Evolutionary conservation across 2,888 invertebrate species (phyloP).

Genomic region (Parapristionchus giblindavisi): DNA sequence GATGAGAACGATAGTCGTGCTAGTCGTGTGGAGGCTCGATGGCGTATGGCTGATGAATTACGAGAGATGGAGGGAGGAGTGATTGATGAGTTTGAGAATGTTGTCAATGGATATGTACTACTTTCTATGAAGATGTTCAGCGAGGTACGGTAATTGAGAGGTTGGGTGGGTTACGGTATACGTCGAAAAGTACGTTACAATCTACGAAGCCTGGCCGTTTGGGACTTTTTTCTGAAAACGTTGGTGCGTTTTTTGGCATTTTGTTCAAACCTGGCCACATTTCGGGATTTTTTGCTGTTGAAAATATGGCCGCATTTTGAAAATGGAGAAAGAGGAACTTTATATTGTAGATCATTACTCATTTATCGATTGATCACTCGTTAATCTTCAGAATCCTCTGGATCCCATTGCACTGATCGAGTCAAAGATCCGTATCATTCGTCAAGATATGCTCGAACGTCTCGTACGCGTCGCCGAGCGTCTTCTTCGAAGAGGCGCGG

Average conservation of each 20-base stretch:
- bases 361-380: too few species aligned
- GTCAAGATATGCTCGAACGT: conserved; percentile 18
- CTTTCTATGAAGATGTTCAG: conserved; percentile 79
- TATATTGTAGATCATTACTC: too few species aligned
- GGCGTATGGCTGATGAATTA: conserved; percentile 53
- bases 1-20: too few species aligned
- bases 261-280: too few species aligned
- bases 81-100: conserved; percentile 75
- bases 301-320: too few species aligned
- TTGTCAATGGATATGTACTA: conserved; percentile 83
- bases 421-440: neutral
- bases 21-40: conserved; percentile 39
- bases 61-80: conserved; percentile 42
- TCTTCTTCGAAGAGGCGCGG: neutral
- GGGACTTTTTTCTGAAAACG: too few species aligned
- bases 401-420: neutral
- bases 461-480: conserved; percentile 23
- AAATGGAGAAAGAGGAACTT: too few species aligned
- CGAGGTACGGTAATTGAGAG: conserved; percentile 19
- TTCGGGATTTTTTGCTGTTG: too few species aligned
- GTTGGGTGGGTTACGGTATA: neutral
- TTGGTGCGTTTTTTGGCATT: too few species aligned
- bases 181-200: too few species aligned
- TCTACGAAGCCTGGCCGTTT: too few species aligned
- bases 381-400: too few species aligned